phyloP scores from a whole-genome alignment of 1,140 invertebrate genomes.

The Lineus longissimus region DNA sequence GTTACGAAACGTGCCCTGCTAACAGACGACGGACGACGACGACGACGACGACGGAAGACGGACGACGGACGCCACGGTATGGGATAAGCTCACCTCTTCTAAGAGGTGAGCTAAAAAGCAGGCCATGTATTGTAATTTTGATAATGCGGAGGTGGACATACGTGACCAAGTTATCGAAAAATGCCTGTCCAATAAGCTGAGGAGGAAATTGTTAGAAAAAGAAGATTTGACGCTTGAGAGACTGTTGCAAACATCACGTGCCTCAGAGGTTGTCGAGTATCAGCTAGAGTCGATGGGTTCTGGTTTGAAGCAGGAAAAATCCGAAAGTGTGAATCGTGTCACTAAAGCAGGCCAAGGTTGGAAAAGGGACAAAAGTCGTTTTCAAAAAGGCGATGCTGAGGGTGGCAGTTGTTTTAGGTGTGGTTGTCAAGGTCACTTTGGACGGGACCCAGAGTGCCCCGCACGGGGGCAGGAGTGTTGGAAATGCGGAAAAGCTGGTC shows the following conservation, averaged over 20 bases:
- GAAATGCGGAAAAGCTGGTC: not conserved
- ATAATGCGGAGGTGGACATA: not conserved
- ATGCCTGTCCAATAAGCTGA: not conserved
- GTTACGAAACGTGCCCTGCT: no score
- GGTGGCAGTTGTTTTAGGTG: not conserved
- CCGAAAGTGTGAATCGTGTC: no score
- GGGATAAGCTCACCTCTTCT: no score
- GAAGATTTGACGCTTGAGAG: no score
- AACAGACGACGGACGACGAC: no score
- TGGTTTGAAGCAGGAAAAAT: no score
- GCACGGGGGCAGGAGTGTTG: not conserved
- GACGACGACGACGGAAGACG: no score
- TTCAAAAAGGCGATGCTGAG: no score
- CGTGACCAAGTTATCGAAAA: not conserved
- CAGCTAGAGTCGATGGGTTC: not conserved
- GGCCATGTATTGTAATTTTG: not conserved
- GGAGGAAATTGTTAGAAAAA: no score
- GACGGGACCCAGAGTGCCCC: not conserved
- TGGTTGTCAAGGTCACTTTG: not conserved
- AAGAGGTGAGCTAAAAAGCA: no score
- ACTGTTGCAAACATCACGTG: not conserved
- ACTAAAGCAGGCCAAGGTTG: not conserved
- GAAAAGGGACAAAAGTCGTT: not conserved
- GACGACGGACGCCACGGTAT: no score
- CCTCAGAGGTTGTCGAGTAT: not conserved